Percentiles rank a stretch among this genome's conserved stretches.
phyloP scores from a whole-genome alignment of 2,113 vertebrate species.

The Rhynchopsitta pachyrhyncha region DNA sequence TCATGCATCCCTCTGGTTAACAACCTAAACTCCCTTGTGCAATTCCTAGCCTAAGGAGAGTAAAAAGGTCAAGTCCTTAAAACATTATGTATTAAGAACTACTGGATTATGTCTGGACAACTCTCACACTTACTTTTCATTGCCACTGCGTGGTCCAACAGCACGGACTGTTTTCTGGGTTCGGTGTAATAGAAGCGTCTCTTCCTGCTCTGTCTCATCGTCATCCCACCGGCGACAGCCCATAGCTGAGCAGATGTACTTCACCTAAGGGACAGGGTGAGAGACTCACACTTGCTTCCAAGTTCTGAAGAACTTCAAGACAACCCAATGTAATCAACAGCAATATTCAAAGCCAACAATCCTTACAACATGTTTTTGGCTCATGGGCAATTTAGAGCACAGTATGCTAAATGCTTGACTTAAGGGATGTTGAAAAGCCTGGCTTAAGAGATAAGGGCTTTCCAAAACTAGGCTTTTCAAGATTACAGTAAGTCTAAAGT shows the following conservation, averaged over 20 bases:
- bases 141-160: conserved; percentile 91
- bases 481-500: neutral
- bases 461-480: neutral
- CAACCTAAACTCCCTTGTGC: neutral
- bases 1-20: neutral
- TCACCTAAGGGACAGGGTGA: conserved; percentile 76
- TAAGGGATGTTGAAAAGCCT: neutral
- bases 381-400: neutral
- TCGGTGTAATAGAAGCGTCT: conserved; percentile 89
- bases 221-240: conserved; percentile 92
- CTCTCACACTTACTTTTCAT: conserved; percentile 85
- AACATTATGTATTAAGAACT: neutral
- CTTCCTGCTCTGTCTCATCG: conserved; percentile 85
- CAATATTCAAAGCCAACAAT: neutral
- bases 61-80: neutral
- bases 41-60: neutral
- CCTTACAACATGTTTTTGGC: neutral
- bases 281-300: neutral
- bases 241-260: conserved; percentile 93
- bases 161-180: conserved; percentile 97
- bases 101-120: fast-evolving
- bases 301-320: neutral
- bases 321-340: neutral
- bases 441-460: neutral
- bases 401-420: fast-evolving